Percentiles rank a stretch among this genome's conserved stretches.
Conservation (phyloP, 1,140 invertebrate species). For the Nebria ingens region DNA sequence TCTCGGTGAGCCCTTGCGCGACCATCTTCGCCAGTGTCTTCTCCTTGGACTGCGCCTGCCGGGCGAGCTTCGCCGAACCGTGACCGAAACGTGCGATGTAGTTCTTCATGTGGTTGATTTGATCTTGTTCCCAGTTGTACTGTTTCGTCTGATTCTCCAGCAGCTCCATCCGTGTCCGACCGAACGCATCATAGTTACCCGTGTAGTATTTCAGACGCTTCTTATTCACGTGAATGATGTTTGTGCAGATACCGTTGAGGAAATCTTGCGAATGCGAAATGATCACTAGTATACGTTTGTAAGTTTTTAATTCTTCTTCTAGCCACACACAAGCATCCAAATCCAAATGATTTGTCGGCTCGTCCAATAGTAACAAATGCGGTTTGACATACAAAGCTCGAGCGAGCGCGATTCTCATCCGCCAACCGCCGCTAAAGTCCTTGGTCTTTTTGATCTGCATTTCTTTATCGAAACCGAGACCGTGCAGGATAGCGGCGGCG, state of each 20-base stretch:
- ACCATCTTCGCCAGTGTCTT: constrained; percentile 99
- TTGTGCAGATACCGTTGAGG: constrained; percentile 97
- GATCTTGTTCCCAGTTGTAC: constrained; percentile 99
- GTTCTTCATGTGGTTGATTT: constrained; percentile 99
- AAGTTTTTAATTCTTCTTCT: constrained; percentile 92
- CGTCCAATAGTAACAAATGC: constrained; percentile 86
- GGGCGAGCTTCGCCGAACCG: constrained; percentile 93
- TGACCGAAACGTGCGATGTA: constrained; percentile 99
- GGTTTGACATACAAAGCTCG: constrained; percentile 84
- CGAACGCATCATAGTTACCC: constrained; percentile 92
- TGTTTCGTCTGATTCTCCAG: constrained; percentile 98
- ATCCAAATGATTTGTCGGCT: constrained; percentile 98
- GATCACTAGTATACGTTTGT: constrained; percentile 92
- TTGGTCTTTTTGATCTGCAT: constrained; percentile 86
- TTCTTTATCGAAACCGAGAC: constrained; percentile 89
- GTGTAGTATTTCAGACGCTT: constrained; percentile 91
- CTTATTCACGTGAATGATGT: constrained; percentile 94
- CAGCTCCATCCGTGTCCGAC: constrained; percentile 84
- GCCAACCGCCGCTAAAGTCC: constrained; percentile 97
- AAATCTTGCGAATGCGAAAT: constrained; percentile 99
- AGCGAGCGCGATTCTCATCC: constrained; percentile 99
- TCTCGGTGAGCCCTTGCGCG: constrained; percentile 88
- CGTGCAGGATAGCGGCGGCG: constrained; percentile 89
- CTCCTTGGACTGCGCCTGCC: constrained; percentile 98
- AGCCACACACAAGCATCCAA: constrained; percentile 99